A percentile compares a stretch with the other conserved stretches of the same genome.
Conservation (phyloP, 2,888 invertebrate species). For the Philereme vetulata region DNA sequence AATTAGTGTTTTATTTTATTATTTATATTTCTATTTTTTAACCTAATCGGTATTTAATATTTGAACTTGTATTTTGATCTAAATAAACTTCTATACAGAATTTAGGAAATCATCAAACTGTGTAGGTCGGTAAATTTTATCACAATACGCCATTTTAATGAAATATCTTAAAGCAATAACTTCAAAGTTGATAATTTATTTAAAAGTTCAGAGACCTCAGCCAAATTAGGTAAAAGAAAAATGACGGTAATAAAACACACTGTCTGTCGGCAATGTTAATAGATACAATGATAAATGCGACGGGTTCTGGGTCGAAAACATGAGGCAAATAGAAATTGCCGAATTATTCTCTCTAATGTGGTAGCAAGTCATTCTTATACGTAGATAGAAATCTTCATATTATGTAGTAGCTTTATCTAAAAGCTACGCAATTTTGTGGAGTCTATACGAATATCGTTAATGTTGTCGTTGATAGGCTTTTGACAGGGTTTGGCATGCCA, state of each 20-base stretch:
- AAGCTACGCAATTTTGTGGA: no score
- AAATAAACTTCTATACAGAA: no score
- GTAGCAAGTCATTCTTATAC: not conserved
- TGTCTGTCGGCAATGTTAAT: constrained; percentile 41
- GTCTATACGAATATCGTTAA: no score
- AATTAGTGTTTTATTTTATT: constrained; percentile 6
- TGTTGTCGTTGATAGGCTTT: no score
- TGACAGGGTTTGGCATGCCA: no score
- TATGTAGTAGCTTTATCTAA: no score
- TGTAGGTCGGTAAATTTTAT: no score
- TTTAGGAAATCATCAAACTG: no score
- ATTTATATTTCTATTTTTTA: not conserved
- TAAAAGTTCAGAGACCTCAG: constrained; percentile 24
- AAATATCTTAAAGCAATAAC: no score
- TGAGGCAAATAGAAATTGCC: constrained; percentile 11
- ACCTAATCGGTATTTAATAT: not conserved
- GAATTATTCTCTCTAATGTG: not conserved
- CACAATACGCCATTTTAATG: no score
- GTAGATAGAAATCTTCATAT: no score
- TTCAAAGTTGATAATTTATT: not conserved
- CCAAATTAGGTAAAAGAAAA: constrained; percentile 41
- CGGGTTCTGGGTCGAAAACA: constrained; percentile 28
- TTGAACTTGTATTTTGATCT: not conserved
- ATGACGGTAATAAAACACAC: constrained; percentile 46
- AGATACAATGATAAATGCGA: constrained; percentile 45